These are phyloP conservation scores for Pitta sordida DNA, from an alignment of 2,113 vertebrate genomes.

Conservation along the genomic window DNA sequence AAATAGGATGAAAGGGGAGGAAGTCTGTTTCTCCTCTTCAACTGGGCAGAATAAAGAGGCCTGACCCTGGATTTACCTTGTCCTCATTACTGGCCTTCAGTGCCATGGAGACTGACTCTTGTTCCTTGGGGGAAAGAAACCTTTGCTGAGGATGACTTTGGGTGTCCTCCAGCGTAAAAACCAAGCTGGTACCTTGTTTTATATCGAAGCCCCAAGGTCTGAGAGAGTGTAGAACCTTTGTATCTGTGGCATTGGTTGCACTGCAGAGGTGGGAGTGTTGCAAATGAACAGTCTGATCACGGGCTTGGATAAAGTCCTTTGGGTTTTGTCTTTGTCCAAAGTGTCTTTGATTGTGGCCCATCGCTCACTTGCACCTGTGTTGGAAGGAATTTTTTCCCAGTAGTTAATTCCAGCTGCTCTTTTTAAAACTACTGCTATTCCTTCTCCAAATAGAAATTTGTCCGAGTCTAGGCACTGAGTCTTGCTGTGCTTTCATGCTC, in stretches of 20 bases:
- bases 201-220: not conserved
- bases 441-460: not conserved
- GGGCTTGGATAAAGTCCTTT: not conserved
- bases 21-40: not conserved
- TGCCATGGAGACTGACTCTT: not conserved
- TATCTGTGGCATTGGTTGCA: not conserved
- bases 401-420: not conserved
- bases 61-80: not conserved
- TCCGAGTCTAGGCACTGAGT: not conserved
- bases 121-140: not conserved
- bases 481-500: not conserved
- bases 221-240: not conserved
- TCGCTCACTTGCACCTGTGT: not conserved
- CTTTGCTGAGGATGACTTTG: not conserved
- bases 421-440: not conserved
- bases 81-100: not conserved
- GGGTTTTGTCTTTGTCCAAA: not conserved
- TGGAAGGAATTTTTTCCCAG: not conserved
- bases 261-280: rapidly evolving
- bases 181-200: not conserved
- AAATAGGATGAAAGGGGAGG: not conserved
- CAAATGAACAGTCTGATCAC: rapidly evolving
- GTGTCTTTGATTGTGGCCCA: not conserved
- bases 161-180: not conserved
- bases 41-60: not conserved